Conservation (phyloP, 2,797 vertebrate genomes). For the Anguilla marmorata region DNA sequence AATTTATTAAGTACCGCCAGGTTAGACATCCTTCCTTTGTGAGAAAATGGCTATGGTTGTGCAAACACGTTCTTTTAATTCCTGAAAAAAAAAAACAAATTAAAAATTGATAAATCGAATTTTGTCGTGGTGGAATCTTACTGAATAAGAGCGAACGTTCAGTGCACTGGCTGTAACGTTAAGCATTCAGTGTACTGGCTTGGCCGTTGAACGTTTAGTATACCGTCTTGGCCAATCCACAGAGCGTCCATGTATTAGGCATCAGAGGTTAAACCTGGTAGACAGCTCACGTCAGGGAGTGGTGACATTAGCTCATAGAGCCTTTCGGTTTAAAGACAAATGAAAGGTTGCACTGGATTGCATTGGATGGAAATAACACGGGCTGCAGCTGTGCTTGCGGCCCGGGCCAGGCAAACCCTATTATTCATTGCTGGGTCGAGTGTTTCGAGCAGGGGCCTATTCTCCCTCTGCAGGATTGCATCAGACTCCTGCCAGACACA, state of each 20-base stretch:
- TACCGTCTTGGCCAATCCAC: not conserved
- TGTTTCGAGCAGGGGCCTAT: not conserved
- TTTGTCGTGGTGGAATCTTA: not conserved
- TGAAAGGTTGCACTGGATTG: constrained; percentile 5
- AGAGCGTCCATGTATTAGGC: not conserved
- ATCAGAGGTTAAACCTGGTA: not conserved
- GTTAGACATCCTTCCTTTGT: not conserved
- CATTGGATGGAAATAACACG: not conserved
- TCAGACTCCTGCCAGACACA: not conserved
- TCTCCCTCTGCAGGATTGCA: not conserved
- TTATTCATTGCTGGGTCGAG: constrained; percentile 7
- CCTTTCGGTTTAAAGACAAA: not conserved
- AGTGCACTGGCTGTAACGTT: not conserved
- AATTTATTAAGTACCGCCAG: not conserved
- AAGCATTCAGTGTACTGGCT: too few relatives aligned
- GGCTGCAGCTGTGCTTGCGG: not conserved
- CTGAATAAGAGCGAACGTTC: not conserved
- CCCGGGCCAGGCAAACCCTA: not conserved
- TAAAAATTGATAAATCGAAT: not conserved
- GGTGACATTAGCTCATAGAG: not conserved
- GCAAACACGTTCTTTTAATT: not conserved
- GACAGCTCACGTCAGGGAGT: not conserved
- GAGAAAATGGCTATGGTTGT: not conserved
- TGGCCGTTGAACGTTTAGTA: not conserved
- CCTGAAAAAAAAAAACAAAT: not conserved